phyloP scores from a whole-genome alignment of 2,888 invertebrate species.

The Meghimatium bilineatum region DNA sequence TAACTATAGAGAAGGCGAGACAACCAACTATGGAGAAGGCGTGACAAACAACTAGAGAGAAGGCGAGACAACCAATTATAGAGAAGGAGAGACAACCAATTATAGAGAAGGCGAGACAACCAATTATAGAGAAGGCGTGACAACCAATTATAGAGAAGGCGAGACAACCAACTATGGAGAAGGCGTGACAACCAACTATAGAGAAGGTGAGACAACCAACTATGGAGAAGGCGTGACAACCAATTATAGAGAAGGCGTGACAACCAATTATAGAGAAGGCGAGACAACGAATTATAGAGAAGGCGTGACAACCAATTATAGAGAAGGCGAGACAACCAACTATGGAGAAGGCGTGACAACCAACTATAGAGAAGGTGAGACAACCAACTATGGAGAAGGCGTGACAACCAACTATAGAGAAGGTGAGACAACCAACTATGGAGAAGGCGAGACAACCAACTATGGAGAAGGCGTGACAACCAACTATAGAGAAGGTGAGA shows the following conservation, averaged over 20 bases:
- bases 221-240: background rate
- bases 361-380: too few species aligned
- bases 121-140: conserved; percentile 13
- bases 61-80: too few species aligned
- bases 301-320: too few species aligned
- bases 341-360: too few species aligned
- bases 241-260: background rate
- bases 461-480: too few species aligned
- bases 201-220: background rate
- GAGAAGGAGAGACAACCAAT: background rate
- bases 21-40: conserved; percentile 4
- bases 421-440: too few species aligned
- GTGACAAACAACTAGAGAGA: background rate
- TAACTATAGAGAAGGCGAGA: conserved; percentile 27
- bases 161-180: background rate
- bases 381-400: too few species aligned
- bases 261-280: background rate
- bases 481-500: too few species aligned
- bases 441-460: too few species aligned
- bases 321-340: too few species aligned
- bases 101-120: background rate
- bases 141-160: background rate
- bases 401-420: too few species aligned
- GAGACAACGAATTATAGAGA: too few species aligned
- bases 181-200: background rate